A percentile compares a stretch with the other conserved stretches of the same genome.
These are phyloP conservation scores for Thecophora atra DNA, from an alignment of 2,888 invertebrate species.

Conservation along the genomic window DNA sequence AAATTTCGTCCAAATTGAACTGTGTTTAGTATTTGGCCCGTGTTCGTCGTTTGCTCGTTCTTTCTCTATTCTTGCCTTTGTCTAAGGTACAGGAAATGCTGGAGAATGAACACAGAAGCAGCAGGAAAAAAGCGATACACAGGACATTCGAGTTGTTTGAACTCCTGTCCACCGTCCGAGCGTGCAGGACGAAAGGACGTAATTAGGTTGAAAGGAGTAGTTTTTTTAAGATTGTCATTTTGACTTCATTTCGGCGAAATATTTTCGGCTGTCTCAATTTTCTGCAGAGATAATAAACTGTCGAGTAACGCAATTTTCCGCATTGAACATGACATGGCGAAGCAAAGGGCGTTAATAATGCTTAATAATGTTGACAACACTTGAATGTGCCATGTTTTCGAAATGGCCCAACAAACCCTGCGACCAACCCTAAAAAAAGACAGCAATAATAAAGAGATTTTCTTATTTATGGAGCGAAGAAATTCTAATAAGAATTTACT, in stretches of 20 bases:
- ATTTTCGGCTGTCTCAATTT: neutral
- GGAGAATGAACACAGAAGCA: neutral
- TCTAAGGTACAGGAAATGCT: constrained; percentile 21
- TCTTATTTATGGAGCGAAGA: too few relatives aligned
- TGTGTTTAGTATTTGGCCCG: constrained; percentile 38
- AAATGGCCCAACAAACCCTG: too few relatives aligned
- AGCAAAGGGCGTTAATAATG: too few relatives aligned
- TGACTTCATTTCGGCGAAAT: neutral
- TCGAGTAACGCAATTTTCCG: neutral
- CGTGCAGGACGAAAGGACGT: constrained; percentile 19
- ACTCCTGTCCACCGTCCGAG: neutral
- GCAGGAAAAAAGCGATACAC: neutral
- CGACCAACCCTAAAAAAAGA: too few relatives aligned
- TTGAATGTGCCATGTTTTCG: too few relatives aligned
- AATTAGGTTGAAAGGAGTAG: neutral
- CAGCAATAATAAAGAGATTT: too few relatives aligned
- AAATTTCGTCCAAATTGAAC: constrained; percentile 35
- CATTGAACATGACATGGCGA: too few relatives aligned
- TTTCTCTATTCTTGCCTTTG: constrained; percentile 6
- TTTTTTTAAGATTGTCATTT: neutral
- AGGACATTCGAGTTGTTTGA: constrained; percentile 31
- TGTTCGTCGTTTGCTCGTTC: constrained; percentile 16
- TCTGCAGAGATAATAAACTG: constrained; percentile 8
- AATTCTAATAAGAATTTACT: too few relatives aligned
- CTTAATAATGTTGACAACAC: too few relatives aligned